Evolutionary conservation across 2,888 invertebrate genomes (phyloP), one percentile per base, ranked within the genome.

Genomic region (Brenthis daphne): DNA sequence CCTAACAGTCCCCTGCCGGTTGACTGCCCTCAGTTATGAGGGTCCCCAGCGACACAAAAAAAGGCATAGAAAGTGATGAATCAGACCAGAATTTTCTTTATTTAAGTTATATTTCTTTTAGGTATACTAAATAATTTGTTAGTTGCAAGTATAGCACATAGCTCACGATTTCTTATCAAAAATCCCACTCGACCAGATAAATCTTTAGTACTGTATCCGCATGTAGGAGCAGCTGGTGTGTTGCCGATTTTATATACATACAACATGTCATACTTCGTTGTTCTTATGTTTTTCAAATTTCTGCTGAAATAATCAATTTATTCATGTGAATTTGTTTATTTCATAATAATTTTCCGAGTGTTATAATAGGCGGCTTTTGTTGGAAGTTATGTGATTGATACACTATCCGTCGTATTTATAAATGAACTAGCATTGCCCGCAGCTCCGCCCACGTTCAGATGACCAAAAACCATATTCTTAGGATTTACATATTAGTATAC

Each of bases 251-350:
- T 48, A 47, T 29, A 47, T 43, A 43, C 37, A 56, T 47, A 64
- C 43, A 55, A 43, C 47, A 43, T 6, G 54, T 43, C 14, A 55
- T 54, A 64, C 47, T 55, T 54, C 24, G n/a, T 64, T 53, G 24
- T 20, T 63, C 51, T 6, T 29, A 48, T n/a, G n/a, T 29, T 43
- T 37, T 37, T 64, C 3, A 47, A 24, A 64, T 43, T 24, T 48
- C 64, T 13, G 55, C 55, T 55, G 43, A 47, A 47, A 57, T 47
- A 47, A 47, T 43, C 57, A 24, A 47, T 24, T 43, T 57, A 57
- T 57, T 57, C 43, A 57, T 43, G 43, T 13, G 54, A 43, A 13
- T 64, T 14, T 3, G 54, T 54, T 16, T 24, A 64, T 47, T 64
- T 55, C 48, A 37, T 37, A 37, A 8, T 37, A 8, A 37, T 37